These are phyloP conservation scores for Lepidochrysops patricia DNA, from an alignment of 2,888 invertebrate genomes.

Conservation along the genomic window DNA sequence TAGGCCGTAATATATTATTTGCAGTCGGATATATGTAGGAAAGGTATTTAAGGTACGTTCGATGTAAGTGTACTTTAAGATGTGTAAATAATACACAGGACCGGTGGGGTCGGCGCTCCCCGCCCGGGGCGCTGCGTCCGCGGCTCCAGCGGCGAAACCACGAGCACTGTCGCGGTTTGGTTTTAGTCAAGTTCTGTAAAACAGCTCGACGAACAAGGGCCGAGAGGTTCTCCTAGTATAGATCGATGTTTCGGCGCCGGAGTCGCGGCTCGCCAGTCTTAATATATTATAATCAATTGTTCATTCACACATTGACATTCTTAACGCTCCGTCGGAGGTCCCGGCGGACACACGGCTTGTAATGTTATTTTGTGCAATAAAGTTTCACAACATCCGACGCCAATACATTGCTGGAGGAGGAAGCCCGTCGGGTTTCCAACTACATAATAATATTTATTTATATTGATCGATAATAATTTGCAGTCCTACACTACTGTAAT, in stretches of 20 bases:
- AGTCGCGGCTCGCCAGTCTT: not conserved
- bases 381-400: constrained; percentile 15
- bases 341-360: constrained; percentile 1
- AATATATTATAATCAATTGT: not conserved
- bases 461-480: not conserved
- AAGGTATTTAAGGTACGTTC: constrained; percentile 46
- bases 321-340: not conserved
- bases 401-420: constrained; percentile 10
- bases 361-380: constrained; percentile 23
- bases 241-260: not conserved
- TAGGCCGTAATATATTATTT: constrained; percentile 47
- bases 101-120: constrained; percentile 28
- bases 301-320: not conserved
- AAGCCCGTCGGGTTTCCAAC: not conserved
- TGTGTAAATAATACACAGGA: constrained; percentile 65
- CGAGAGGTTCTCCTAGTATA: too few species aligned
- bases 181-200: not conserved
- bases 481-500: not conserved
- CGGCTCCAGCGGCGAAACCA: not conserved
- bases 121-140: constrained; percentile 9
- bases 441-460: not conserved
- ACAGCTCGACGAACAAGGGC: too few species aligned
- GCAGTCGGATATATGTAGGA: constrained; percentile 53
- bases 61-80: constrained; percentile 56
- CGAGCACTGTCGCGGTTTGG: not conserved